Evolutionary conservation across 64 coral and sea anemone species (phyloP).

Genomic region (Astreopora myriophthalma): DNA sequence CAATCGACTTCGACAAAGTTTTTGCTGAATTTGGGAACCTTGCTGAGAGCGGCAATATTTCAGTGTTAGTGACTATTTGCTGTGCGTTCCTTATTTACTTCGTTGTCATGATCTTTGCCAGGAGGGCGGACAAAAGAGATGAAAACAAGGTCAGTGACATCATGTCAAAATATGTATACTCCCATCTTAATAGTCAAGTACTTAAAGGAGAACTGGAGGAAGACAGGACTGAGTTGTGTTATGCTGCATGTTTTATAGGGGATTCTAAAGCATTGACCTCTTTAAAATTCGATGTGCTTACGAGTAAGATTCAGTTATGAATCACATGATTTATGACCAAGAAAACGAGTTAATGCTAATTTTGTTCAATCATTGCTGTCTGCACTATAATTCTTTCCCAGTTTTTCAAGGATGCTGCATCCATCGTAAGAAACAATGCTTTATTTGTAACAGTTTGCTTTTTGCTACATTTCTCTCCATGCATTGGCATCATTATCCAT

Average conservation of each 20-base stretch:
- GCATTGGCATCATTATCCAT: background rate
- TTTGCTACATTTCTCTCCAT: background rate
- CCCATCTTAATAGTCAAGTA: too few species aligned
- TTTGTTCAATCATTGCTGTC: too few species aligned
- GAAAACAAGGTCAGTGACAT: background rate
- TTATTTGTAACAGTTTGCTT: background rate
- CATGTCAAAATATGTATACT: too few species aligned
- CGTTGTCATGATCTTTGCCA: background rate
- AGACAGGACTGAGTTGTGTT: too few species aligned
- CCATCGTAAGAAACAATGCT: background rate
- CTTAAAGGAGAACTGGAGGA: too few species aligned
- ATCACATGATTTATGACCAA: too few species aligned
- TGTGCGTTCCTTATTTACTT: conserved; percentile 35
- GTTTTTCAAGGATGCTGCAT: background rate
- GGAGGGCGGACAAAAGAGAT: conserved; percentile 56
- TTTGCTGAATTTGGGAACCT: conserved; percentile 40
- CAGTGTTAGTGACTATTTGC: conserved; percentile 38
- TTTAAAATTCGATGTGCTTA: too few species aligned
- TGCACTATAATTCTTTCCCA: too few species aligned
- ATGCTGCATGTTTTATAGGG: too few species aligned
- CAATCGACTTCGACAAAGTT: conserved; percentile 45
- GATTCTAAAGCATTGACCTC: too few species aligned
- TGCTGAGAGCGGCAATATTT: conserved; percentile 37
- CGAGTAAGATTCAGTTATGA: too few species aligned
- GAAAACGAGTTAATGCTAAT: too few species aligned